Base-by-base conservation (phyloP, 2,113 vertebrate species). In the Pelvicachromis taeniatus region DNA sequence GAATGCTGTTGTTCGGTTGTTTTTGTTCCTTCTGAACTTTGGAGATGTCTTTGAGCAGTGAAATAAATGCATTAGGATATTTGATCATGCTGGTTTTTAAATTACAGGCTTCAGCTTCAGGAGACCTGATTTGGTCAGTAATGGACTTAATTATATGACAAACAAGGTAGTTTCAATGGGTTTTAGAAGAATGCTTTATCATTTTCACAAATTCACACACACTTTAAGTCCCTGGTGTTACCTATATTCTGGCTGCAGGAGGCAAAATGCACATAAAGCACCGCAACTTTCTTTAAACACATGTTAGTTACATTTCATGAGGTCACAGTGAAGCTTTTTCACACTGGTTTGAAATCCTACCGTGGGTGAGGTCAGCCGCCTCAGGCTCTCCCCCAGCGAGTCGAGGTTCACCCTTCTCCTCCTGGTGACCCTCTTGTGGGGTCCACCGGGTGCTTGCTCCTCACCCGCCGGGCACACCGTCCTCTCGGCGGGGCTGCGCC, bases 381-480 rank as follows among this genome's bases (percentile, higher is more conserved):
- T 96, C 94, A 99, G 96, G 95, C 97, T 99, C 95, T 99, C 97
- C 56, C 98, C 98, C 82, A 99, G 96, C 9, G 97, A 99, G 96
- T 99, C 98, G 91, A 99, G 96, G 95, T 99, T 98, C 89, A 98
- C 98, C 91, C 98, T 94, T 86, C 97, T 96, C 81, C 97, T 95
- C 93, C 98, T 95, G 81, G 97, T 97, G 50, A 91, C 95, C 90
- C 97, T 95, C 94, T 96, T 95, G 81, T 96, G 95, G 54, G 95
- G 90, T 11, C 87, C 96, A 8, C 87, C 80, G 91, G 90, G 9
- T 93, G 89, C 87, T 87, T 81, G 93, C 82, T 91, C 86, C 65
- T 93, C 92, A 55, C 90, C 94, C 82, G 87, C 90, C 73, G 94
- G 93, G 81, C 95, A 95, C 77, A 89, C 91, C 83, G 91, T 86